A percentile compares a stretch with the other conserved stretches of the same genome.
phyloP scores from a whole-genome alignment of 2,797 vertebrate genomes.

The Microctenopoma lineatum region DNA sequence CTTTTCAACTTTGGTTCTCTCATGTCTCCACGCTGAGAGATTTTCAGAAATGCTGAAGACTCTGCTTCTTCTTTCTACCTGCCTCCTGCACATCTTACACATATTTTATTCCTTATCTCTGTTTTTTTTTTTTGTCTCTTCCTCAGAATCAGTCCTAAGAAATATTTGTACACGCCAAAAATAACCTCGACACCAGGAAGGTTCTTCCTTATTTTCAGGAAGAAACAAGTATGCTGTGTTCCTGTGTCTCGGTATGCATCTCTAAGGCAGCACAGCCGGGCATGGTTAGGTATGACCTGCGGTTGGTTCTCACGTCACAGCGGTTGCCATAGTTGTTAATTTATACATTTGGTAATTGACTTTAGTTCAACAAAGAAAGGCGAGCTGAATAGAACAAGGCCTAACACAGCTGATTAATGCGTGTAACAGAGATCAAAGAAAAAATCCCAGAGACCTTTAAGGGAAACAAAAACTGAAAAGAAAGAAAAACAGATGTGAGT shows the following conservation, averaged over 20 bases:
- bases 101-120: conserved; percentile 65
- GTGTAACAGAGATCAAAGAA: conserved; percentile 61
- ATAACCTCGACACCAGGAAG: conserved; percentile 46
- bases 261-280: conserved; percentile 25
- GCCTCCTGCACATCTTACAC: conserved; percentile 44
- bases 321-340: conserved; percentile 48
- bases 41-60: conserved; percentile 56
- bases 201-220: conserved; percentile 67
- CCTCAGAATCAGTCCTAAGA: conserved; percentile 54
- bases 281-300: neutral
- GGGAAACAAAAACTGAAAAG: conserved; percentile 45
- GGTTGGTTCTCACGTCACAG: conserved; percentile 16
- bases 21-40: conserved; percentile 51
- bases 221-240: conserved; percentile 35
- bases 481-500: conserved; percentile 57
- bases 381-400: conserved; percentile 32
- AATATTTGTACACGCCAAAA: conserved; percentile 58
- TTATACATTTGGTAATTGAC: conserved; percentile 60
- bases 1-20: conserved; percentile 52
- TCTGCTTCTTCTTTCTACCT: conserved; percentile 38
- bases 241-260: conserved; percentile 20
- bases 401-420: conserved; percentile 65
- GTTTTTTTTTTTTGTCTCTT: conserved; percentile 39
- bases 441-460: conserved; percentile 52
- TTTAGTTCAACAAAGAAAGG: conserved; percentile 57